Evolutionary conservation across 2,797 vertebrate species (phyloP), one percentile per base, ranked within the genome.

Genomic region (Anolis apletophallus): DNA sequence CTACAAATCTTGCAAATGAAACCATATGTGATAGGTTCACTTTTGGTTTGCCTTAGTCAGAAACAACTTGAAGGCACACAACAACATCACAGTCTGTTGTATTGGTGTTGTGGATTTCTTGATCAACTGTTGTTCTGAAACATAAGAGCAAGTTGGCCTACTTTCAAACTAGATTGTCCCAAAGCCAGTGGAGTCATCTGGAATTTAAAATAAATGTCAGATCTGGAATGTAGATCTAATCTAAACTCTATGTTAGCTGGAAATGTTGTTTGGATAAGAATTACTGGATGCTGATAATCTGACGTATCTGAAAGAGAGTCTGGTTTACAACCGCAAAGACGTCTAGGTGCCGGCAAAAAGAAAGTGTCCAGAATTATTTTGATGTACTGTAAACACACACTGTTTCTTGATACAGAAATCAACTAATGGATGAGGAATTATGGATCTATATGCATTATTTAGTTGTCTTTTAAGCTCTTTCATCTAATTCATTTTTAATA

Each of bases 101-200:
- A 88, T 87, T 87, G 86, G 77, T 82, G 36, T 40, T n/a, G 57
- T 16, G n/a, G 8, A 26, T 69, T 29, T 59, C 81, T 89, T 91
- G 89, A 92, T 91, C 85, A 90, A 61, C 79, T 93, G 64, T 83
- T 92, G 81, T 77, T 91, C 83, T 81, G 85, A 93, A 93, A 90
- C 77, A 92, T 91, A 61, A 74, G 75, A 52, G 85, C 90, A 93
- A 91, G 93, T 95, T 92, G 92, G 83, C 10, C 6, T 87, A 79
- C 90, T 91, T 93, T 91, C 84, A 88, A 89, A 89, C 54, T 88
- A 84, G 5, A 67, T 73, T 80, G 19, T 91, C 92, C 90, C 88
- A 86, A 86, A 93, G 78, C 90, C 88, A 92, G 88, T 75, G 90
- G 91, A 89, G 91, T 91, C 73, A 91, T 86, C 92, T 94, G 90